Conservation (phyloP, 2,113 vertebrate species). For the Burhinus bistriatus region DNA sequence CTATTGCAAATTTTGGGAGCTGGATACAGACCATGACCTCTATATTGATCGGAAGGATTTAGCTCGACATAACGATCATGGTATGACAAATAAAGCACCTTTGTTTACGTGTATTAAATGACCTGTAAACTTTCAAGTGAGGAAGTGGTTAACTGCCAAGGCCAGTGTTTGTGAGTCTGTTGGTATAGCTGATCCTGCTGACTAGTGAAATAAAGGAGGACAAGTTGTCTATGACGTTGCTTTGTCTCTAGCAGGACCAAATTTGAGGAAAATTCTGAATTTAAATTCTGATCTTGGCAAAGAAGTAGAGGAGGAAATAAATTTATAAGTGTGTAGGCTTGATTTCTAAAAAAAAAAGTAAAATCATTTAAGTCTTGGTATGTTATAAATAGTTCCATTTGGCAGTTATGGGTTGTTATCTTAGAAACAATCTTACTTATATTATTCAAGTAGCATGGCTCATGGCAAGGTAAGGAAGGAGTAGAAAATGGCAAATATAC, state of each 20-base stretch:
- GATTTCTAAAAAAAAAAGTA: background rate
- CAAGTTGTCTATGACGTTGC: background rate
- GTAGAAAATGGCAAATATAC: background rate
- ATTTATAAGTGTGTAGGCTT: background rate
- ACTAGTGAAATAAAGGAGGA: background rate
- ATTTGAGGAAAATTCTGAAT: background rate
- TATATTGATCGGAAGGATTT: slow-evolving; percentile 90
- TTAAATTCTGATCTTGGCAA: background rate
- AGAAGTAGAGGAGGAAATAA: background rate
- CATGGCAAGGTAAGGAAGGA: background rate
- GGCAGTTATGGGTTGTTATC: background rate
- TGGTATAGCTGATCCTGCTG: background rate
- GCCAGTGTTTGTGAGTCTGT: background rate
- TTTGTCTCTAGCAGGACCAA: background rate
- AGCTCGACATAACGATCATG: slow-evolving; percentile 89
- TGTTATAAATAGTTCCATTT: background rate
- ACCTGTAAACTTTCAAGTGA: background rate
- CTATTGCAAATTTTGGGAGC: slow-evolving; percentile 98
- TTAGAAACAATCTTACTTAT: background rate
- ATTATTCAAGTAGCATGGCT: background rate
- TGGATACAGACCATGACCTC: slow-evolving; percentile 94
- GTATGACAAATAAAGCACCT: slow-evolving; percentile 66
- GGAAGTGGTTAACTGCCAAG: background rate
- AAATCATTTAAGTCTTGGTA: background rate
- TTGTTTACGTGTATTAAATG: background rate